These are phyloP conservation scores for Zaprionus gabonicus DNA, from an alignment of 1,140 invertebrate genomes.

Conservation along the genomic window DNA sequence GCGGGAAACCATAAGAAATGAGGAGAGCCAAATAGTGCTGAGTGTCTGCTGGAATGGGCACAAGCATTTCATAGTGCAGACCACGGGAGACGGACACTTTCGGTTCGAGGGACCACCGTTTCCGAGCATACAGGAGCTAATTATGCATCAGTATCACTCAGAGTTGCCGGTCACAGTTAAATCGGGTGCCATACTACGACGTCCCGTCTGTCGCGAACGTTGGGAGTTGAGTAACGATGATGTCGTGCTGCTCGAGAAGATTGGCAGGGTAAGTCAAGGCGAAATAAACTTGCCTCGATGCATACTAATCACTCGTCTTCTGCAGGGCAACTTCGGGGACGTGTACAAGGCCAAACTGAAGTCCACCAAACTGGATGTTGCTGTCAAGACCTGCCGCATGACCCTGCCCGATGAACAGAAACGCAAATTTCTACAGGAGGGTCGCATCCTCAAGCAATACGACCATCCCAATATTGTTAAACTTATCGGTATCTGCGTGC, in stretches of 20 bases:
- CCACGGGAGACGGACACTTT: constrained; percentile 95
- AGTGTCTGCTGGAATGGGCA: constrained; percentile 98
- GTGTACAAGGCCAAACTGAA: constrained; percentile 96
- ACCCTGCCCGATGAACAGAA: constrained; percentile 98
- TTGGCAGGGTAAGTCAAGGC: constrained; percentile 92
- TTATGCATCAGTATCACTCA: constrained; percentile 93
- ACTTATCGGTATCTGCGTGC: constrained; percentile 98
- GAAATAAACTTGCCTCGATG: neutral
- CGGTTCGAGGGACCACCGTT: constrained; percentile 97
- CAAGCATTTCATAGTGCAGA: constrained; percentile 99
- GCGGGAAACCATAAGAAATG: constrained; percentile 96
- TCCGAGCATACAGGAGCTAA: constrained; percentile 95
- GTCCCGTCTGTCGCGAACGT: constrained; percentile 94
- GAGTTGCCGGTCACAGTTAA: constrained; percentile 94
- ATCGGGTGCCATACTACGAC: constrained; percentile 94
- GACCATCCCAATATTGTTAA: constrained; percentile 98
- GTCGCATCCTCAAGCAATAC: constrained; percentile 97
- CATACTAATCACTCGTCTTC: neutral
- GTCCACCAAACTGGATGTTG: constrained; percentile 93
- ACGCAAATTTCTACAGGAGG: constrained; percentile 97
- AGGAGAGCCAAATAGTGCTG: constrained; percentile 96
- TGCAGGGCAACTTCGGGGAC: constrained; percentile 98
- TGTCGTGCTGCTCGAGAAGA: constrained; percentile 96
- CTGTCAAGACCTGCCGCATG: constrained; percentile 97
- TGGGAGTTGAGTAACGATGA: constrained; percentile 99